Evolutionary conservation across 2,888 invertebrate genomes (phyloP).

Genomic region (Pyrocoelia pectoralis): DNA sequence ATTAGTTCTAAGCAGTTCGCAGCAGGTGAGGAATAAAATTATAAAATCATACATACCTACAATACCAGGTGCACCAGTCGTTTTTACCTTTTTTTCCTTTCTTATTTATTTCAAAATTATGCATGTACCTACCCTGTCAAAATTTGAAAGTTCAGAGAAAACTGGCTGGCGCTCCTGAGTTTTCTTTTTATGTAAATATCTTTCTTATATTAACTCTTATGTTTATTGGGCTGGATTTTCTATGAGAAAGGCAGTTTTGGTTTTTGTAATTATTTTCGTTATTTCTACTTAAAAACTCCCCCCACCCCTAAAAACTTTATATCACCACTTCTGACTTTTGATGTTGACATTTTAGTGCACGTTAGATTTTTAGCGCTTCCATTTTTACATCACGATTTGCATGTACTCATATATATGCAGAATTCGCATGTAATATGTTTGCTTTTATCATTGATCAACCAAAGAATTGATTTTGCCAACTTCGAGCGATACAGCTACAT

Average conservation of each 20-base stretch:
- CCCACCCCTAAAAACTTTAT: neutral
- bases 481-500: too few species aligned
- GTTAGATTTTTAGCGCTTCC: too few species aligned
- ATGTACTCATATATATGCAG: too few species aligned
- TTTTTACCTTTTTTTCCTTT: neutral
- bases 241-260: slow-evolving; percentile 20
- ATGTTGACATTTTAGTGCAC: too few species aligned
- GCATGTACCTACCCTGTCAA: too few species aligned
- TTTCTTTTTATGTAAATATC: slow-evolving; percentile 11
- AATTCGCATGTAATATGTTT: too few species aligned
- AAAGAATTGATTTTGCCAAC: too few species aligned
- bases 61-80: slow-evolving; percentile 5
- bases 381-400: too few species aligned
- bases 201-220: slow-evolving; percentile 10
- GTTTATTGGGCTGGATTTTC: slow-evolving; percentile 17
- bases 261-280: neutral
- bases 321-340: neutral
- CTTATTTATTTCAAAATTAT: neutral
- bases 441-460: too few species aligned
- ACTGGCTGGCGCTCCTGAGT: slow-evolving; percentile 3
- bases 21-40: slow-evolving; percentile 29
- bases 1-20: slow-evolving; percentile 36
- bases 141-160: too few species aligned
- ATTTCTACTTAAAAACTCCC: neutral
- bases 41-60: neutral